These are phyloP conservation scores for Volucella bombylans DNA, from an alignment of 2,888 invertebrate genomes.

Conservation along the genomic window DNA sequence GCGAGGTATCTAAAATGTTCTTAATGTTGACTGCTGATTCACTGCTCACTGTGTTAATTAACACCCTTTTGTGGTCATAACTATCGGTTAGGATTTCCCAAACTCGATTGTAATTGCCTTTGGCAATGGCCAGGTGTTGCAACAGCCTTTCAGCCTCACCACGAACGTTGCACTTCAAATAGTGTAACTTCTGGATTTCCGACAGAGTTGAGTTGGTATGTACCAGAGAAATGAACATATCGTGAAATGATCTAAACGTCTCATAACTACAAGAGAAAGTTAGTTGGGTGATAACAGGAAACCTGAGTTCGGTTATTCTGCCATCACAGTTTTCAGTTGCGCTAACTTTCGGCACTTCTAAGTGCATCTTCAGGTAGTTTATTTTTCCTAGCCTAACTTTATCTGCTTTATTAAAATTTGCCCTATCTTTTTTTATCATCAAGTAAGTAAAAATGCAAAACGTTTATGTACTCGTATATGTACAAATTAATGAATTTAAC, in stretches of 20 bases:
- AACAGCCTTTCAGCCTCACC: neutral
- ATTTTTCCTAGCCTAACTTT: no score
- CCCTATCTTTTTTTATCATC: no score
- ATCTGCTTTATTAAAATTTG: no score
- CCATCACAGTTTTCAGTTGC: no score
- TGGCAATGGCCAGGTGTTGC: neutral
- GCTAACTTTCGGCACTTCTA: no score
- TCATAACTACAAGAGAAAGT: constrained; percentile 6
- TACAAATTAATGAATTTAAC: no score
- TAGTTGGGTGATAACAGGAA: neutral
- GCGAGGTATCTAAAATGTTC: no score
- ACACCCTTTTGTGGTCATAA: constrained; percentile 17
- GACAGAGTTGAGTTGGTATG: neutral
- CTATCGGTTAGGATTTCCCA: constrained; percentile 7
- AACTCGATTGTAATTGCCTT: neutral
- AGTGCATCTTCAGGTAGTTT: no score
- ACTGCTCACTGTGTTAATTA: neutral
- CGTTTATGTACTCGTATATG: no score
- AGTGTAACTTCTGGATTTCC: constrained; percentile 1
- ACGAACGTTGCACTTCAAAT: neutral
- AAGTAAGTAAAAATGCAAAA: no score
- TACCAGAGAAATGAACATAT: constrained; percentile 16
- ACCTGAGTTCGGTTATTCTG: no score
- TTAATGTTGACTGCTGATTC: no score
- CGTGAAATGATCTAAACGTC: constrained; percentile 2